Base-by-base conservation (phyloP, 1,140 invertebrate species). In the Diorhabda sublineata region DNA sequence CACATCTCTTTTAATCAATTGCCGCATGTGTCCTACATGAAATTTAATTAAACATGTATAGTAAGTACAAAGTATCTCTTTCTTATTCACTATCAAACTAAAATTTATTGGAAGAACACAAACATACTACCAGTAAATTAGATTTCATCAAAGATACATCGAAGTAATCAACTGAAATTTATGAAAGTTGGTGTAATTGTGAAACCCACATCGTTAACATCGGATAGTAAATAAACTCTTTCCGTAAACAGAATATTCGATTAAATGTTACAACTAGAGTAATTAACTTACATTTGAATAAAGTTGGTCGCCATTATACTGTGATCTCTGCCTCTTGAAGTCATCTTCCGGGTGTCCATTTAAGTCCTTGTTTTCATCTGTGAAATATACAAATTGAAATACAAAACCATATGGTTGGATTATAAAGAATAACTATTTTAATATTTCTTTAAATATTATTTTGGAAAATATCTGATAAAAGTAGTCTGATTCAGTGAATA, bases 261-360 rank as follows among this genome's bases (percentile, higher is more conserved):
- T 70, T 66, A 64, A 70, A 66, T 60, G 58, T 11, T 42, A 60
- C 58, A 60, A 60, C n/a, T 26, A 11, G 58, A 60, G 11, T 26
- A 56, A 56, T 65, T 56, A 58, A 90, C 91, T 91, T 86, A 94
- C 92, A 79, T 93, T 94, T 5, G 91, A 89, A 80, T 94, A 95
- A 66, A 94, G 85, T 78, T 93, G 92, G 81, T 96, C 93, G n/a
- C 92, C 91, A 76, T 92, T 94, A 80, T 95, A 96, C 69, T 92
- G 91, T 76, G 87, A 88, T 79, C 93, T 85, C 77, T 94, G 92
- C 81, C 92, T 88, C 80, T 95, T 95, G 6, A 91, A 84, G 73
- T 95, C 92, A 68, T 95, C 92, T 68, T 95, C 93, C 2, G 89
- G 86, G 81, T 92, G 89, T 73, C 91, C 91, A 79, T 90, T 93